Base-by-base conservation (phyloP, 2,888 invertebrate genomes). In the Malthinus seriepunctatus region DNA sequence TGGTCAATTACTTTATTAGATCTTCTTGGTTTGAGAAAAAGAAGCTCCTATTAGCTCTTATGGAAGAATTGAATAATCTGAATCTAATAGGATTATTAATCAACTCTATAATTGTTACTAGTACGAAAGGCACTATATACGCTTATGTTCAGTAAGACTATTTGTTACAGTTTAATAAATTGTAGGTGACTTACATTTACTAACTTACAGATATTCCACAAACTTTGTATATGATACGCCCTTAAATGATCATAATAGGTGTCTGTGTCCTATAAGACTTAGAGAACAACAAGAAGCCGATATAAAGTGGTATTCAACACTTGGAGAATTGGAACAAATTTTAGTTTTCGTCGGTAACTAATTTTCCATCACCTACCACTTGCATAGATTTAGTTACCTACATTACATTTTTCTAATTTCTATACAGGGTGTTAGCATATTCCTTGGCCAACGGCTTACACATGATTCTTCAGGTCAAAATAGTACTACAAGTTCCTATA, bases 171-270 rank as follows among this genome's bases (percentile, higher is more conserved):
- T n/a, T n/a, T n/a, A n/a, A n/a, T n/a, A n/a, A n/a, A n/a, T n/a
- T n/a, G n/a, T n/a, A n/a, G n/a, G n/a, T n/a, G n/a, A n/a, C n/a
- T n/a, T n/a, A n/a, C n/a, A n/a, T 9, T n/a, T 39, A 55, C 14
- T 55, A 12, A 7, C 32, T 58, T 59, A n/a, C n/a, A 65, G 63
- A 14, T 34, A 44, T 9, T 37, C 15, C 4, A 57, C 64, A 32
- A 62, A 63, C 37, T 62, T 53, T 60, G 52, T 58, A 8, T 64
- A 62, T 44, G 71, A 71, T 51, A 66, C 57, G 51, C 51, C 60
- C 6, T 45, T 68, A 12, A 50, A 48, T 32, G 69, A 69, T 57
- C 63, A 69, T 45, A 62, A 67, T 51, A 54, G 70, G 51, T 42
- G 59, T 6, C 46, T 69, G 32, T 62, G 68, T 35, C 23, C 51